Conservation (phyloP, 2,797 vertebrate species). For the Carapus acus region DNA sequence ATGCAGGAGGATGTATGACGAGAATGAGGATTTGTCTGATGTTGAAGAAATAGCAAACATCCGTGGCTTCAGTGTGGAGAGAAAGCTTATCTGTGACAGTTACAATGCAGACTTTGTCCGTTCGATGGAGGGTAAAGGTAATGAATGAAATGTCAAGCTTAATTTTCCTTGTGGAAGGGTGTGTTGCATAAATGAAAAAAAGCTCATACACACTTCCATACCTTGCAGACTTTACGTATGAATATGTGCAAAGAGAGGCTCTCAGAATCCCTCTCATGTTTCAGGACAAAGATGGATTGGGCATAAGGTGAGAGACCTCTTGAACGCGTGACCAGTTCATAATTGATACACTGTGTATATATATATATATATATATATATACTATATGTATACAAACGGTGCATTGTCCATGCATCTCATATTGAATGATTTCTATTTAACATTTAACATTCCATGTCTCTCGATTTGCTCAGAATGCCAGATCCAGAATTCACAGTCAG, state of each 20-base stretch:
- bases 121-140: slow-evolving; percentile 92
- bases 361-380: too few species aligned
- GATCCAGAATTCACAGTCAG: slow-evolving; percentile 89
- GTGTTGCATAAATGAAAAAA: neutral
- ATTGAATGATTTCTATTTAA: too few species aligned
- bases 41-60: slow-evolving; percentile 91
- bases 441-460: too few species aligned
- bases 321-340: slow-evolving; percentile 14
- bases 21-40: slow-evolving; percentile 91
- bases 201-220: slow-evolving; percentile 19
- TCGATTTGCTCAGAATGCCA: slow-evolving; percentile 80
- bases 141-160: neutral
- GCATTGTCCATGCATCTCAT: too few species aligned
- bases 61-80: slow-evolving; percentile 89
- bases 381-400: too few species aligned
- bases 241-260: slow-evolving; percentile 93
- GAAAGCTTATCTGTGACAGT: slow-evolving; percentile 81
- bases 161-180: neutral
- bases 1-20: slow-evolving; percentile 89
- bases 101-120: slow-evolving; percentile 83
- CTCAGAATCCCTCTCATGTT: slow-evolving; percentile 89
- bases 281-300: slow-evolving; percentile 87
- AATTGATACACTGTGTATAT: too few species aligned
- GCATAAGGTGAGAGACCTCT: slow-evolving; percentile 85
- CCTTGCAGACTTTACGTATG: slow-evolving; percentile 92